Evolutionary conservation across 2,888 invertebrate species (phyloP), one percentile per base, ranked within the genome.

Genomic region (Pachliopta kotzebuea): DNA sequence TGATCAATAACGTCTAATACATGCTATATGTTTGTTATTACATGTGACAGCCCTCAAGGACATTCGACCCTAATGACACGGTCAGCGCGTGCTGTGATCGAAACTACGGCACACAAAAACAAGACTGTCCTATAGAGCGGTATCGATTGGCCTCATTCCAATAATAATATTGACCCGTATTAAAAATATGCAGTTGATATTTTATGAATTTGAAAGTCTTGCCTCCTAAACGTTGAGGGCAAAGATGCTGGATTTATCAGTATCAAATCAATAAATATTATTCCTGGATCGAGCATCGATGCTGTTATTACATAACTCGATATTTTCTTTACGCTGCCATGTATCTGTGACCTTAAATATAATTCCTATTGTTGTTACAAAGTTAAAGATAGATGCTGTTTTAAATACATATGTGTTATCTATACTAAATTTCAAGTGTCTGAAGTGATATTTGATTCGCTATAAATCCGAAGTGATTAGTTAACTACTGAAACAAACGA

Each of bases 91-190:
- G 58, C 26, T 53, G 31, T 50, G 58, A 57, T 57, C 65, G 56
- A 50, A 20, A 23, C 60, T 23, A 58, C 29, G 53, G 53, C 42
- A 60, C 18, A 59, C 37, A 55, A 54, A 62, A 49, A 65, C 54
- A 54, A 45, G 57, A 23, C 49, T 55, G 58, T 23, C 31, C 58
- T 24, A 57, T 61, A 18, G 24, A 49, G 24, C 37, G 23, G 24
- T 57, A 65, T 65, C 61, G 65, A 65, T 62, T 62, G 61, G 24
- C 65, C 54, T 50, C 63, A 50, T 56, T 64, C 20, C 54, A 61
- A 62, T 57, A 45, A 58, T 65, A 57, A 61, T 61, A 14, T 14
- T 14, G 37, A 14, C 0, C 14, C 9, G 3, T 31, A 8, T 37
- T 37, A 37, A 37, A 37, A 37, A 37, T n/a, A 37, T 53, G 45